phyloP scores from a whole-genome alignment of 2,797 vertebrate species.

The Chaenodraco wilsoni region DNA sequence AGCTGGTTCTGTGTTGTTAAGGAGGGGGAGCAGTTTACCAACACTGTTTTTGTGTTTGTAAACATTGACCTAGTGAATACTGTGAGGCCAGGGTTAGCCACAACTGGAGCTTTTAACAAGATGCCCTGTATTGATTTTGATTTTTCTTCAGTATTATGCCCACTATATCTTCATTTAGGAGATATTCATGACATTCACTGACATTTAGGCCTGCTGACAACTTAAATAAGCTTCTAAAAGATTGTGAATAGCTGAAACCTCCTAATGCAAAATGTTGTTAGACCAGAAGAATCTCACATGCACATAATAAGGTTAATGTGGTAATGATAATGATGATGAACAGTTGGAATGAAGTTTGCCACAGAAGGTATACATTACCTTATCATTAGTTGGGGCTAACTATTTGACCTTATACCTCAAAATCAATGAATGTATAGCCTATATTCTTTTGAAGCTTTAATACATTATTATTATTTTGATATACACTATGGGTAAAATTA shows the following conservation, averaged over 20 bases:
- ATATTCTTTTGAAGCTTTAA: neutral
- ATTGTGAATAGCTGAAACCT: neutral
- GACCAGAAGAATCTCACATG: neutral
- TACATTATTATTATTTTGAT: neutral
- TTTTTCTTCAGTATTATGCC: neutral
- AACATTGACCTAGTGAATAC: neutral
- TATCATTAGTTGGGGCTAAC: too few species aligned
- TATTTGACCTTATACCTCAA: neutral
- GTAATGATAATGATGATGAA: neutral
- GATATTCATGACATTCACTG: neutral
- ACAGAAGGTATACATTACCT: neutral
- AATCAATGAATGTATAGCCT: neutral
- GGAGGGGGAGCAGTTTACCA: neutral
- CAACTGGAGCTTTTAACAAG: neutral
- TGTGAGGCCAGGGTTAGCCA: constrained; percentile 9
- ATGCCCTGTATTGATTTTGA: neutral
- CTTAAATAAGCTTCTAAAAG: neutral
- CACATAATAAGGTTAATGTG: neutral
- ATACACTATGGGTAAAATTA: neutral
- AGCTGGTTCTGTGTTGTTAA: neutral
- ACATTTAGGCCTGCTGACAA: neutral
- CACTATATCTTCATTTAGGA: neutral
- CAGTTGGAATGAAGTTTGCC: neutral
- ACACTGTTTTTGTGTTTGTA: too few species aligned
- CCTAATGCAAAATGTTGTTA: neutral